Percentiles rank a stretch among this genome's conserved stretches.
phyloP scores from a whole-genome alignment of 2,113 vertebrate species.

The Microcebus lehilahytsara region DNA sequence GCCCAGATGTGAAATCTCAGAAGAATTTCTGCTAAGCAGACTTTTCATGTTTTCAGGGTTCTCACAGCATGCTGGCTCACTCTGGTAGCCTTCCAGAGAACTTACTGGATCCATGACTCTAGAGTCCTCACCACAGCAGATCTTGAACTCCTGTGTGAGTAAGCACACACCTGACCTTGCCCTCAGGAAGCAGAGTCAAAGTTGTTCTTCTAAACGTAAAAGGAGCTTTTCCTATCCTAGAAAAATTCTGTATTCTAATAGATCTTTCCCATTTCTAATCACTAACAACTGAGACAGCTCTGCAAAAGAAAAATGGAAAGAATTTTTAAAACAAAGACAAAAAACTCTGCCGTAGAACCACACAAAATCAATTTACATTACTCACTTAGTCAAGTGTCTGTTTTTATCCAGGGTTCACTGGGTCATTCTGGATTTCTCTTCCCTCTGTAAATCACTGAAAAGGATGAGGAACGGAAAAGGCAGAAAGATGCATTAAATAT shows the following conservation, averaged over 20 bases:
- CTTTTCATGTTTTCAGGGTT: not conserved
- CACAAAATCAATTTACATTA: constrained; percentile 22
- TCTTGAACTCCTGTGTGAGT: not conserved
- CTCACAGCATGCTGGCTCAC: not conserved
- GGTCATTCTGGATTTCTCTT: constrained; percentile 84
- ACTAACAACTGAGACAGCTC: not conserved
- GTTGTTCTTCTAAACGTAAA: not conserved
- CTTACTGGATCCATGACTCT: not conserved
- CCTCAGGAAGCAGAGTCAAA: not conserved
- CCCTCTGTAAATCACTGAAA: constrained; percentile 90
- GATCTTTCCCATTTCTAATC: not conserved
- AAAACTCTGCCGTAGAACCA: not conserved
- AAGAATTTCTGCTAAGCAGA: not conserved
- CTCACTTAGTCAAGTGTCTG: constrained; percentile 56
- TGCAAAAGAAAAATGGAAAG: constrained; percentile 42
- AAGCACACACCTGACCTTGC: not conserved
- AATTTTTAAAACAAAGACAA: constrained; percentile 24
- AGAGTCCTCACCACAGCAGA: not conserved
- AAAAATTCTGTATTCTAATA: not conserved
- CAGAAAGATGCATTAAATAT: not conserved
- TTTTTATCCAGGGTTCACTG: not conserved
- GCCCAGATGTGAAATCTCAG: not conserved
- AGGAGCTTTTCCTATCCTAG: constrained; percentile 41
- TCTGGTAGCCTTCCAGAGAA: not conserved
- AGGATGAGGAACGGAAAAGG: constrained; percentile 18